These are phyloP conservation scores for Myotis findleyi DNA, from an alignment of 2,797 vertebrate species.

Conservation along the genomic window DNA sequence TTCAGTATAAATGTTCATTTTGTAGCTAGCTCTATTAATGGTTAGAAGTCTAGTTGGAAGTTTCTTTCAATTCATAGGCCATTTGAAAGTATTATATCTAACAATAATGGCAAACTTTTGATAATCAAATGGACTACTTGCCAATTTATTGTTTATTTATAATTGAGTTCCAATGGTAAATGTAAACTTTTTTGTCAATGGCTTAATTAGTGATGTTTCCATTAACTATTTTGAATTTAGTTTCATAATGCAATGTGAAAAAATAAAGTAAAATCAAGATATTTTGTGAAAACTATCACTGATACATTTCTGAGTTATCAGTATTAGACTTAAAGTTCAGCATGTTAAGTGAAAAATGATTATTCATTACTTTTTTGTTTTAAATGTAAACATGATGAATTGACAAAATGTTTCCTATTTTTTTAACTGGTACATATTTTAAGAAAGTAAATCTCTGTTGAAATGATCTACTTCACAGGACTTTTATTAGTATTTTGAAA, in stretches of 20 bases:
- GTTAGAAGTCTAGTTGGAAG: not conserved
- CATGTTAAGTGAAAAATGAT: conserved; percentile 23
- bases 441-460: not conserved
- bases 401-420: not conserved
- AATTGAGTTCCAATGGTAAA: not conserved
- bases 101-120: not conserved
- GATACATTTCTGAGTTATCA: not conserved
- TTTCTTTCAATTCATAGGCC: not conserved
- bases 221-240: conserved; percentile 19
- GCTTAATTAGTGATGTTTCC: not conserved
- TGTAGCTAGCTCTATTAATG: not conserved
- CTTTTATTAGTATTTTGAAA: conserved; percentile 47
- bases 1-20: not conserved
- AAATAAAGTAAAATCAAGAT: not conserved
- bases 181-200: not conserved
- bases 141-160: conserved; percentile 14
- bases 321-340: not conserved
- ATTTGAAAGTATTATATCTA: not conserved
- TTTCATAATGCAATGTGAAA: not conserved
- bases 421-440: not conserved
- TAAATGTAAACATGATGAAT: not conserved
- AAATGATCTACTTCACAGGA: not conserved
- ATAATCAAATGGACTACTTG: not conserved
- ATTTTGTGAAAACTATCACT: not conserved
- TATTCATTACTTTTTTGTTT: not conserved